Percentiles rank a stretch among this genome's conserved stretches.
These are phyloP conservation scores for Acipenser ruthenus DNA, from an alignment of 2,797 vertebrate species.

Conservation along the genomic window DNA sequence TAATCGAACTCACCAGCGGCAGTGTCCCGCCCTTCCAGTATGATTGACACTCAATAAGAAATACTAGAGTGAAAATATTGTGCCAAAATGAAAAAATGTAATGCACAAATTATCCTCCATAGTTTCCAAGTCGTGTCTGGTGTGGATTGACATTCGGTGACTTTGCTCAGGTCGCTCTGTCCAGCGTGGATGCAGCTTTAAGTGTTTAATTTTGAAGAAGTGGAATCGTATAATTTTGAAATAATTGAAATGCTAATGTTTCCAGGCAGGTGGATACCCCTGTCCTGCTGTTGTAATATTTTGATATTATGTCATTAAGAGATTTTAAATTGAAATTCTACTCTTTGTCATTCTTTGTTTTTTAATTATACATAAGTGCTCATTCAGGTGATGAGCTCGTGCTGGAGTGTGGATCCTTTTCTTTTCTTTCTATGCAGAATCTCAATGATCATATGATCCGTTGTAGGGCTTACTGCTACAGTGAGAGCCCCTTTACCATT, in stretches of 20 bases:
- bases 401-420: slow-evolving; percentile 2
- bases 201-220: no score
- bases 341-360: not conserved
- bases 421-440: not conserved
- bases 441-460: slow-evolving; percentile 1
- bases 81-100: no score
- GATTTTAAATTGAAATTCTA: not conserved
- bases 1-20: no score
- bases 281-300: not conserved
- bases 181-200: no score
- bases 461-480: not conserved
- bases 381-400: not conserved
- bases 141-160: no score
- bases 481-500: slow-evolving; percentile 21
- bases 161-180: no score
- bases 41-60: no score
- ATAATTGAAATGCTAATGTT: not conserved
- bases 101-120: no score
- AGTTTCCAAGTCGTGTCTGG: no score
- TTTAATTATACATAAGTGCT: not conserved
- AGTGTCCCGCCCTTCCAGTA: no score
- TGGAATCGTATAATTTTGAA: not conserved
- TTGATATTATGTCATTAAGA: not conserved
- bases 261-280: not conserved
- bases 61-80: no score